Percentiles rank a stretch among this genome's conserved stretches.
These are phyloP conservation scores for Arvicanthis niloticus DNA, from an alignment of 2,113 vertebrate species.

Conservation along the genomic window DNA sequence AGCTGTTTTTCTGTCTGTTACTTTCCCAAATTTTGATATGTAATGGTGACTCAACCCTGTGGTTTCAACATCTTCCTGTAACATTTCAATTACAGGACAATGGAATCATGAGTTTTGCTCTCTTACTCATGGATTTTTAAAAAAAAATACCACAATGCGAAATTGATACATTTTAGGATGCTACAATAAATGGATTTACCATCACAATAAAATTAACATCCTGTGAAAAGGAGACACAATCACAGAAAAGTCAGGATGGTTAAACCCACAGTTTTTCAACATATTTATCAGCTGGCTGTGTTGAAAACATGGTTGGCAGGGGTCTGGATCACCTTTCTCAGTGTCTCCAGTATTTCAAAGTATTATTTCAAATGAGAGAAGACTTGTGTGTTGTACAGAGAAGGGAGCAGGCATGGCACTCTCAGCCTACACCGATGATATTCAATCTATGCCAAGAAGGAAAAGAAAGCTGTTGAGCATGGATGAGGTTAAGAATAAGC, in stretches of 20 bases:
- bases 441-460: background rate
- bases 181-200: conserved; percentile 1
- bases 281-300: conserved; percentile 20
- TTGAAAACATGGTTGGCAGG: background rate
- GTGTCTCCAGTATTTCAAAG: background rate
- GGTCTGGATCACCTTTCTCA: background rate
- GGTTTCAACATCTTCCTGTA: conserved; percentile 45
- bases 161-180: background rate
- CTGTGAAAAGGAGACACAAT: background rate
- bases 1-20: background rate
- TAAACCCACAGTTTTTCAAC: background rate
- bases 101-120: background rate
- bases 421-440: background rate
- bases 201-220: conserved; percentile 56
- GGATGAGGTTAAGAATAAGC: too few species aligned
- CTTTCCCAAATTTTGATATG: background rate
- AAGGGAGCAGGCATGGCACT: background rate
- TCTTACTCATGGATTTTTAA: background rate
- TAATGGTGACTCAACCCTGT: background rate
- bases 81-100: conserved; percentile 47
- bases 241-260: background rate
- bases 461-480: background rate
- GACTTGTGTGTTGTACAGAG: background rate
- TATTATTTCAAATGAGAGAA: background rate
- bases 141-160: background rate